Base-by-base conservation (phyloP, 2,888 invertebrate genomes). In the Shargacucullia verbasci region DNA sequence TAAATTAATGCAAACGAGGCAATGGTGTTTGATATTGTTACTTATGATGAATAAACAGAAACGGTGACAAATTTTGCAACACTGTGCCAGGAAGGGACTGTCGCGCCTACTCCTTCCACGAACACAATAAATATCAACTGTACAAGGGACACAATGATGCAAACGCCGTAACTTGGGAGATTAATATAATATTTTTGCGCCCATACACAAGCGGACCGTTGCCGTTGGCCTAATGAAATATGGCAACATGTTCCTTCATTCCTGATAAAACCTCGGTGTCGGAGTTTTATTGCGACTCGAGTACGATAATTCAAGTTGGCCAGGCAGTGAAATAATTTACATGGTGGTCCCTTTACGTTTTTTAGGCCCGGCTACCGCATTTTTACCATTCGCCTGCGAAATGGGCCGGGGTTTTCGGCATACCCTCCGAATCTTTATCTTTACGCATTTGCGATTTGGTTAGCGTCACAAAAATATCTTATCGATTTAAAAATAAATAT, bases 151-250 rank as follows among this genome's bases (percentile, higher is more conserved):
- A 86, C 84, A 89, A 88, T 87, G 83, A 85, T 85, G 80, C 83
- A 83, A 80, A 82, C 80, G 81, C 73, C 83, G 86, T 87, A 88
- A 89, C 86, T 89, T 85, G 70, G 78, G 81, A 87, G 88, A 90
- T 91, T 91, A 90, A 89, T 90, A 88, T 87, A 87, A 91, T 89
- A 91, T 88, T 89, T 91, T 91, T 90, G 85, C 86, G 83, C 81
- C 77, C 76, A 84, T 83, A 86, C 86, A 87, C 86, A 86, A 84
- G 82, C 86, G 81, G 79, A 83, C 86, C 82, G 84, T 87, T 87
- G 85, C 87, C 81, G 85, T 85, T 87, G 83, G 80, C 78, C 85
- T 90, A 91, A 91, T 92, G 91, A 93, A 89, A 89, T 91, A 92
- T 90, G 88, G 91, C 91, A 89, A 85, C 87, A 85, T 88, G 89